Conservation (phyloP, 2,797 vertebrate species). For the Cynodonichthys magdalenae region DNA sequence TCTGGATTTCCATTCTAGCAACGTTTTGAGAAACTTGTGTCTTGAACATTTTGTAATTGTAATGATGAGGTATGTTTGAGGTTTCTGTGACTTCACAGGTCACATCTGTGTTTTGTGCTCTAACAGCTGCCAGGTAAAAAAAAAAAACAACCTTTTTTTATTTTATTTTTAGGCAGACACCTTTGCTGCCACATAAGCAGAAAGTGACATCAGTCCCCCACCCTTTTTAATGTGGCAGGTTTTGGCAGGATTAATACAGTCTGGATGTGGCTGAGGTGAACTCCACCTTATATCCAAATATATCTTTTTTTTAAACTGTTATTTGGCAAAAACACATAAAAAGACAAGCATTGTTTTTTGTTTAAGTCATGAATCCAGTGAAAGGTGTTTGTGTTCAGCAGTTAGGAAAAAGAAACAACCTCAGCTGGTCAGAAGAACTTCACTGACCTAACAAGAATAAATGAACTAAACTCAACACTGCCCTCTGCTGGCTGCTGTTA, state of each 20-base stretch:
- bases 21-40: constrained; percentile 10
- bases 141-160: not conserved
- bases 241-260: constrained; percentile 26
- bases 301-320: constrained; percentile 20
- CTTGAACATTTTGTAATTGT: constrained; percentile 12
- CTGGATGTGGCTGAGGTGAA: constrained; percentile 24
- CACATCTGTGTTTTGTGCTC: constrained; percentile 18
- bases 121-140: constrained; percentile 32
- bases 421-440: constrained; percentile 15
- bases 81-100: constrained; percentile 34
- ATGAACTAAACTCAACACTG: constrained; percentile 39
- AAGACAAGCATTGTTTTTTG: constrained; percentile 39
- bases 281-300: constrained; percentile 22
- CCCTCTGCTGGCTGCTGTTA: constrained; percentile 65
- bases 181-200: constrained; percentile 32
- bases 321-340: constrained; percentile 39
- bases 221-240: constrained; percentile 30
- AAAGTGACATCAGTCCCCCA: constrained; percentile 33
- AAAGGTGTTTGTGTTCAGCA: constrained; percentile 69
- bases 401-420: constrained; percentile 51
- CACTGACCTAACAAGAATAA: constrained; percentile 9
- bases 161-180: constrained; percentile 20
- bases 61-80: constrained; percentile 29
- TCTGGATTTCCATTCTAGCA: constrained; percentile 8
- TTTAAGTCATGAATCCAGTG: constrained; percentile 36